Evolutionary conservation across 2,113 vertebrate genomes (phyloP).

Genomic region (Hipposideros armiger): DNA sequence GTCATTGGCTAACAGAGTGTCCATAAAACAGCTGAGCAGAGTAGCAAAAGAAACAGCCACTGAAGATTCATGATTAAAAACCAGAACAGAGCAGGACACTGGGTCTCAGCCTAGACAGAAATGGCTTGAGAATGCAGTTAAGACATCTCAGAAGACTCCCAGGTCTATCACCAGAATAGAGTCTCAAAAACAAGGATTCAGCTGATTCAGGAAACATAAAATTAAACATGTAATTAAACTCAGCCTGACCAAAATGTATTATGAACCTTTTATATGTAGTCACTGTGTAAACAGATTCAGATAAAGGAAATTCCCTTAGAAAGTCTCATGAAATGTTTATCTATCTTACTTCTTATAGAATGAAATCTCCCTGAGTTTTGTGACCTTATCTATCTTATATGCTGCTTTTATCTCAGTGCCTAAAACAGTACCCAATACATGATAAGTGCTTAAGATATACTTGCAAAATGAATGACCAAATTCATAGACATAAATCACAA

Average conservation of each 20-base stretch:
- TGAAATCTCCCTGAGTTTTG: background rate
- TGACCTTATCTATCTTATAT: background rate
- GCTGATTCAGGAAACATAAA: background rate
- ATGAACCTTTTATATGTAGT: background rate
- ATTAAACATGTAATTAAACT: background rate
- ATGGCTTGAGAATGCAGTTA: background rate
- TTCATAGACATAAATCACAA: background rate
- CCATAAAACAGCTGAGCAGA: background rate
- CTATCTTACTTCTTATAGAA: background rate
- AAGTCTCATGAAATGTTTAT: background rate
- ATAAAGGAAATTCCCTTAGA: background rate
- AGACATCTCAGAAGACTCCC: background rate
- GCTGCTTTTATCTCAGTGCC: background rate
- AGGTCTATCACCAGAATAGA: background rate
- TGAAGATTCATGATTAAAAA: background rate
- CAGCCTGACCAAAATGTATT: background rate
- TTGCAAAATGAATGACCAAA: background rate
- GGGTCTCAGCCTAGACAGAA: background rate
- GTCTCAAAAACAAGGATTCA: background rate
- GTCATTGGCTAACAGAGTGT: no score
- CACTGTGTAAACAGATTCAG: background rate
- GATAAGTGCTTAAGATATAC: background rate
- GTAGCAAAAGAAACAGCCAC: background rate
- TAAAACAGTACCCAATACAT: background rate
- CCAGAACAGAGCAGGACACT: no score